Percentiles rank a stretch among this genome's conserved stretches.
Evolutionary conservation across 2,888 invertebrate species (phyloP).

Genomic region (Chymomyza amoena): DNA sequence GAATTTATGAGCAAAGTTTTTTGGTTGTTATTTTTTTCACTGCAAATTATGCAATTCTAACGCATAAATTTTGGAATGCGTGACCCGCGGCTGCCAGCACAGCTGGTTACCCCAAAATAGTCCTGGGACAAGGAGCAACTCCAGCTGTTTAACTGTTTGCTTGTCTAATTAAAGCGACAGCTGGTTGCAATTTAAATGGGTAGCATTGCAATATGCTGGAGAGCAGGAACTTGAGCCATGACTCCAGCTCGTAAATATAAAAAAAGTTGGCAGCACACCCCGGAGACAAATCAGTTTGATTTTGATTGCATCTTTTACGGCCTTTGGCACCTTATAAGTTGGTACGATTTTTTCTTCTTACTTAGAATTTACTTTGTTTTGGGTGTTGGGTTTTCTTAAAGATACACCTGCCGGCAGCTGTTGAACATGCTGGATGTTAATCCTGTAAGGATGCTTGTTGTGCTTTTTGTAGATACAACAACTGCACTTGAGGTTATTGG

Average conservation of each 20-base stretch:
- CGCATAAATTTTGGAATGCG: conserved; percentile 64
- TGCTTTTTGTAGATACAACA: not conserved
- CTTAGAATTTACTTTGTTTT: conserved; percentile 1
- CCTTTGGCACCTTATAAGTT: conserved; percentile 70
- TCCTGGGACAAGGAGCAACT: not conserved
- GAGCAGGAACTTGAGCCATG: not conserved
- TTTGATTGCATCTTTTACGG: conserved; percentile 72
- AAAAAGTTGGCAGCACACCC: conserved; percentile 66
- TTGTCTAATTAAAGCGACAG: conserved; percentile 64
- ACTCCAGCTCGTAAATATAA: conserved; percentile 58
- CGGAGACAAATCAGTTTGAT: conserved; percentile 71
- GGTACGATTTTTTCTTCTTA: conserved; percentile 22
- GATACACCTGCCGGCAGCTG: not conserved
- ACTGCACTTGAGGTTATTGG: not conserved
- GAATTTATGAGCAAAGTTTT: conserved; percentile 66
- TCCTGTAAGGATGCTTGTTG: conserved; percentile 8
- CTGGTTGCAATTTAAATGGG: conserved; percentile 50
- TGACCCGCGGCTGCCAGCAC: conserved; percentile 17
- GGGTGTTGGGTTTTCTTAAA: not conserved
- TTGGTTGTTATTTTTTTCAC: not conserved
- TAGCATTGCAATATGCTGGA: not conserved
- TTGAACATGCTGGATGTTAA: conserved; percentile 10
- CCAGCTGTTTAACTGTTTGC: conserved; percentile 16
- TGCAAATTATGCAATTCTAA: conserved; percentile 67
- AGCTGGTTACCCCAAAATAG: not conserved